Evolutionary conservation across 2,113 vertebrate genomes (phyloP), one percentile per base, ranked within the genome.

Genomic region (Brachyistius frenatus): DNA sequence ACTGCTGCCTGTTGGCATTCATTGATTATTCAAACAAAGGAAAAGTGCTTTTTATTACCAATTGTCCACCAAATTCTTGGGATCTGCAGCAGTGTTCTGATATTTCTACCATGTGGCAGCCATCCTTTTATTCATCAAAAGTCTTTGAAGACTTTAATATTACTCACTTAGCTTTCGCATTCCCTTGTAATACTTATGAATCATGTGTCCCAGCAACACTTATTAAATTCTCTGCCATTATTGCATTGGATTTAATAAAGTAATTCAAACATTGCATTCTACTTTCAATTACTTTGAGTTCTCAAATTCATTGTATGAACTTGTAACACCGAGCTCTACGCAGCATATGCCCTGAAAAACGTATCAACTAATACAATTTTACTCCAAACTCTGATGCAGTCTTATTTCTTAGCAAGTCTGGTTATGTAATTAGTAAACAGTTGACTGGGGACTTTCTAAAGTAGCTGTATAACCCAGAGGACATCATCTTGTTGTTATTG

Each of bases 271-370:
- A 23, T 55, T 57, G 30, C 13, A 63, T 54, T 36, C 69, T 14
- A 50, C 47, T 52, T 54, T 67, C 31, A 63, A 44, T 57, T 47
- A 16, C 44, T 41, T 49, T 55, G 30, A 61, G 8, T 41, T 66
- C 32, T 41, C 7, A 5, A 5, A 31, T 39, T 64, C 3, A 57
- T 49, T 31, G 2, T 47, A 66, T 65, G 35, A n/a, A 33, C n/a
- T 35, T 49, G 33, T 55, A 47, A 61, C 9, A 53, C 2, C 9
- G 23, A 31, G 5, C 14, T 2, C 13, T 31, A 23, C 23, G 23
- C 23, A 23, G 10, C 3, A 39, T 41, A 14, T 65, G 7, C 33
- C 41, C 23, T 54, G 23, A 71, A 39, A 23, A 57, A 50, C 30
- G 23, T 61, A 50, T n/a, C 15, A 37, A 7, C 35, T 44, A 39